Evolutionary conservation across 2,888 invertebrate genomes (phyloP), one percentile per base, ranked within the genome.

Genomic region (Ophion ventricosus): DNA sequence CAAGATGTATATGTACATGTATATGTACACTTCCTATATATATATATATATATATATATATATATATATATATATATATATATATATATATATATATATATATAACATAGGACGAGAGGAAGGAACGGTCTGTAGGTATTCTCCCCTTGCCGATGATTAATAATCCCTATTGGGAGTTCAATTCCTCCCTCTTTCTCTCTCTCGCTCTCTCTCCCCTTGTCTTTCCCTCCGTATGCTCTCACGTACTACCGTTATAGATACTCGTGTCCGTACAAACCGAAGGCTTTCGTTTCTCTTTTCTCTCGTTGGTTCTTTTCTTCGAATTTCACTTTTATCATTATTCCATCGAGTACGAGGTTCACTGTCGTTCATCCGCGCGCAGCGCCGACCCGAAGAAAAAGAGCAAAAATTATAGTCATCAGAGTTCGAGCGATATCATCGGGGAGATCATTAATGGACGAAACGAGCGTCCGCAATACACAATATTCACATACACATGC

Each of bases 61-160:
- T 4, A 4, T 1, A 29, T n/a, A n/a, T n/a, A n/a, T 29, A 29
- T 4, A 29, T 29, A 35, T 35, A 35, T 35, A 63, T n/a, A 29
- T 29, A 4, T 29, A 29, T 4, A 29, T 29, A 4, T 29, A 29
- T 4, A 4, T 4, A 4, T 1, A 29, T n/a, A n/a, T n/a, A n/a
- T 29, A 29, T 4, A 29, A 35, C 8, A 63, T 43, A 35, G 25
- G 54, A 74, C n/a, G n/a, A 79, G 56, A 54, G 72, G 76, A 75
- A 76, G 76, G 75, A 72, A 72, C 59, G 66, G 43, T 43, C 59
- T 59, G 64, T 59, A 76, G 72, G 56, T 61, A 64, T 61, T 76
- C 43, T 54, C 66, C 70, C 69, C 66, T 59, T 29, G 49, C 49
- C 57, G 76, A 90, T 90, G 89, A 89, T 89, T 88, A 88, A 88